Conservation (phyloP, 2,888 invertebrate species). For the Thalpophila matura region DNA sequence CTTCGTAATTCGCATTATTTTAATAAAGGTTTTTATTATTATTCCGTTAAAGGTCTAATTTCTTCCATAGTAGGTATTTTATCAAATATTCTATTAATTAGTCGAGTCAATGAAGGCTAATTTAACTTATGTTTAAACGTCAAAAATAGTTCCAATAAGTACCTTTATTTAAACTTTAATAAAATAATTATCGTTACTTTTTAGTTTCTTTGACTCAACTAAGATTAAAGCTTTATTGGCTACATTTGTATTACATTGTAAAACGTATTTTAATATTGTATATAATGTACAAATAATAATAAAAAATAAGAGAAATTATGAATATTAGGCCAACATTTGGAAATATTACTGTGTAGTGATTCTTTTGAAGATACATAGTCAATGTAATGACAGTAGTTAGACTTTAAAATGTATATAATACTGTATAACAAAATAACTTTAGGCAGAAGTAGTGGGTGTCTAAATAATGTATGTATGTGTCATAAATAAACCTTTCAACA, state of each 20-base stretch:
- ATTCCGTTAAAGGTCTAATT: too few relatives aligned
- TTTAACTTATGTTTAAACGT: too few relatives aligned
- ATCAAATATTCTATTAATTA: too few relatives aligned
- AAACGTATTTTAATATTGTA: conserved; percentile 50
- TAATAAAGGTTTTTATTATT: too few relatives aligned
- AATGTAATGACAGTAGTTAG: conserved; percentile 33
- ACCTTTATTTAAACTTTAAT: too few relatives aligned
- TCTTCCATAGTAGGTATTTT: too few relatives aligned
- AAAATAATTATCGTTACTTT: too few relatives aligned
- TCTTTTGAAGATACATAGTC: conserved; percentile 27
- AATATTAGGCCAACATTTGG: conserved; percentile 23
- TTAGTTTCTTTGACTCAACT: neutral
- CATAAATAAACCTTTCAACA: conserved; percentile 19
- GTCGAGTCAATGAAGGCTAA: too few relatives aligned
- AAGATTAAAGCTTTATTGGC: conserved; percentile 22
- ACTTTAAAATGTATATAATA: conserved; percentile 42
- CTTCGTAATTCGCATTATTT: too few relatives aligned
- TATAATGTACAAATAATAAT: conserved; percentile 59
- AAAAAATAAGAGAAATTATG: conserved; percentile 19
- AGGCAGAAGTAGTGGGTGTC: conserved; percentile 46
- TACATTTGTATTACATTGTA: conserved; percentile 40
- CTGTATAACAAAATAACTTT: conserved; percentile 38
- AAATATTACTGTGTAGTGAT: conserved; percentile 43
- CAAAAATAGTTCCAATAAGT: too few relatives aligned
- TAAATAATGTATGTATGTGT: conserved; percentile 26